Base-by-base conservation (phyloP, 2,888 invertebrate species). In the Stegana nigrithorax region DNA sequence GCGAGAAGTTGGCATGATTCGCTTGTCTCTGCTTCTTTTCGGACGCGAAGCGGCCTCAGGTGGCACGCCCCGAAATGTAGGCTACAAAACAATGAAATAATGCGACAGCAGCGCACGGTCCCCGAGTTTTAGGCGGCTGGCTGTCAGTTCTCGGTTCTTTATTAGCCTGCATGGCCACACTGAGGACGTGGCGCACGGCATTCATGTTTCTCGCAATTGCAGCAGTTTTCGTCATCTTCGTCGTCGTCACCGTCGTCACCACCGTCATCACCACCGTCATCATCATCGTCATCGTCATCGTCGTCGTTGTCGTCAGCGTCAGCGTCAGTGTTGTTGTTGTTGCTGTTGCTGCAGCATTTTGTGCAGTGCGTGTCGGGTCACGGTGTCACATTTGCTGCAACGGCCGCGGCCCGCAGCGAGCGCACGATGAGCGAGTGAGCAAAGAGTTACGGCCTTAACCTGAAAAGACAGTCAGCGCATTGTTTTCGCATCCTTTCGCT, bases 41-140 rank as follows among this genome's bases (percentile, higher is more conserved):
- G 39, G 39, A 39, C 55, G 7, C 19, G 21, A 14, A 5, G 25
- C 47, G 50, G 32, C 53, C 53, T 55, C 53, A 55, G 53, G 53
- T 55, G 53, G 53, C 53, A 55, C 36, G 53, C 32, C 53, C 53
- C 47, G 10, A 55, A 36, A 55, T 32, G 32, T 23, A 55, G 32
- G 32, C 21, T 21, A 55, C 53, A 55, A 55, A 55, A 32, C 26
- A 25, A 5, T 55, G 53, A 36, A 55, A 55, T 55, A 55, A 55
- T 55, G 51, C 56, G 42, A 23, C 25, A 42, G 39, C 56, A 56
- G 21, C 25, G 47, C n/a, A n/a, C n/a, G 10, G n/a, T 21, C 12
- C 47, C 25, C 25, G 12, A n/a, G 12, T 21, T n/a, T n/a, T n/a
- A n/a, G n/a, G n/a, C 8, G 44, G 19, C 42, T 44, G 44, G 19